Evolutionary conservation across 2,888 invertebrate genomes (phyloP).

Genomic region (Caenorhabditis wallacei): DNA sequence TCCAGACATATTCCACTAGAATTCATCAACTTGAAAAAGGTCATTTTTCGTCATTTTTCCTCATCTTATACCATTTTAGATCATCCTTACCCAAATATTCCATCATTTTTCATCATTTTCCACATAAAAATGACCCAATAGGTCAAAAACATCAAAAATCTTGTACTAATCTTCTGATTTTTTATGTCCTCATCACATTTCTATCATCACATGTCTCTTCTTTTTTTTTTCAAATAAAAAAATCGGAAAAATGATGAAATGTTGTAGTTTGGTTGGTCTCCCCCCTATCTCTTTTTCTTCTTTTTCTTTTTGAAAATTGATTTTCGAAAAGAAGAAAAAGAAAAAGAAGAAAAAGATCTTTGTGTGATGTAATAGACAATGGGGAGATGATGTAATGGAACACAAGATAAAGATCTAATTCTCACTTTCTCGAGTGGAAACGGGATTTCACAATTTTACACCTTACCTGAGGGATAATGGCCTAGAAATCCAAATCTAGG

Average conservation of each 20-base stretch:
- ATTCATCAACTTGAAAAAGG: not conserved
- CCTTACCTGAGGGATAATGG: too few species aligned
- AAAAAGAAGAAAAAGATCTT: not conserved
- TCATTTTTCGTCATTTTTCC: slow-evolving; percentile 5
- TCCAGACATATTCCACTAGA: too few species aligned
- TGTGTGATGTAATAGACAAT: not conserved
- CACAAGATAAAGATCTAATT: not conserved
- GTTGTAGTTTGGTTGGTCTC: not conserved
- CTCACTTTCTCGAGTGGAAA: too few species aligned
- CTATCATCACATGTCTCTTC: not conserved
- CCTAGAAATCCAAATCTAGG: too few species aligned
- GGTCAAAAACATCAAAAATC: too few species aligned
- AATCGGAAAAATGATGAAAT: not conserved
- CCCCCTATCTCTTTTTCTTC: not conserved
- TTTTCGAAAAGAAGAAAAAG: not conserved
- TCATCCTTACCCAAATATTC: not conserved
- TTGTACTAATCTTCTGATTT: not conserved
- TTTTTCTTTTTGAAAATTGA: not conserved
- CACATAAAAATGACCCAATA: not conserved
- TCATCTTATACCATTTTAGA: not conserved
- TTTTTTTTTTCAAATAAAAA: not conserved
- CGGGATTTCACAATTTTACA: too few species aligned
- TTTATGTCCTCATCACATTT: not conserved
- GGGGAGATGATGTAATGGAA: not conserved
- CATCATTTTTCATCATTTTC: not conserved